Percentiles rank a stretch among this genome's conserved stretches.
Evolutionary conservation across 2,113 vertebrate genomes (phyloP).

Genomic region (Aptenodytes patagonicus): DNA sequence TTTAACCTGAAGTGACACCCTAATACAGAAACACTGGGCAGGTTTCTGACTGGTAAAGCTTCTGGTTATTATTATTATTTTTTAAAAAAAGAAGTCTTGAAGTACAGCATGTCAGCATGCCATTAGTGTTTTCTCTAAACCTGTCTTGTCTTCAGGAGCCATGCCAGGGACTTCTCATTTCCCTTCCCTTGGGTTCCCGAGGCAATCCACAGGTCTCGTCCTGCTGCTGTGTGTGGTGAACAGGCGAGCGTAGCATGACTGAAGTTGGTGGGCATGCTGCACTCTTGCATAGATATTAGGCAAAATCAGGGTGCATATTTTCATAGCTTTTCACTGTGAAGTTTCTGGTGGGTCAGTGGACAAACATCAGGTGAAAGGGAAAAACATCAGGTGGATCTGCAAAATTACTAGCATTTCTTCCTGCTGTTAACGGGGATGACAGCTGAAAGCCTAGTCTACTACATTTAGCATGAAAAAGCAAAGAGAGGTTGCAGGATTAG

Average conservation of each 20-base stretch:
- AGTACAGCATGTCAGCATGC: neutral
- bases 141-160: neutral
- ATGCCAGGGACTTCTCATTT: neutral
- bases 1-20: constrained; percentile 13
- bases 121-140: neutral
- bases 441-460: neutral
- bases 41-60: constrained; percentile 22
- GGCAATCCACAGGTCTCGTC: neutral
- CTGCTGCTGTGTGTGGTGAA: neutral
- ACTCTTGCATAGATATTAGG: neutral
- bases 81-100: neutral
- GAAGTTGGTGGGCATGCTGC: neutral
- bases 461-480: neutral
- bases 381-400: neutral
- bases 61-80: neutral
- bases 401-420: constrained; percentile 22
- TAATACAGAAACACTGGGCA: neutral
- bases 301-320: neutral
- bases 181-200: neutral
- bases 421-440: neutral
- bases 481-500: neutral
- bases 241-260: neutral
- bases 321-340: neutral
- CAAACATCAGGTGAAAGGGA: neutral
- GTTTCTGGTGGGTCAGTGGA: neutral